These are phyloP conservation scores for Oryzias sinensis DNA, from an alignment of 2,797 vertebrate genomes.

Conservation along the genomic window DNA sequence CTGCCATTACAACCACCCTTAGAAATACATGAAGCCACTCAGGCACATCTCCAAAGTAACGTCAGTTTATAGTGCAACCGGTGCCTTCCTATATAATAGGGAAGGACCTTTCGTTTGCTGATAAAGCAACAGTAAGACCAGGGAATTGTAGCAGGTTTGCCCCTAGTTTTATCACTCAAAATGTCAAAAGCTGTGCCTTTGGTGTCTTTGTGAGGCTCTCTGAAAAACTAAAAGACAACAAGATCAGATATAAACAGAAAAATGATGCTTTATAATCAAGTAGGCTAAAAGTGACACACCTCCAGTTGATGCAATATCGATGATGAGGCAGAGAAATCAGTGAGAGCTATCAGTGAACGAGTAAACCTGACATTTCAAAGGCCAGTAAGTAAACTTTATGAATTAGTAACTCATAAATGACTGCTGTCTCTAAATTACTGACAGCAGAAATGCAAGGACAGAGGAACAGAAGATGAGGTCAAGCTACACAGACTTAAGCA, in stretches of 20 bases:
- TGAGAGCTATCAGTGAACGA: background rate
- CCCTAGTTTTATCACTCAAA: conserved; percentile 11
- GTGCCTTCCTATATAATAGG: conserved; percentile 30
- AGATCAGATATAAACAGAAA: conserved; percentile 48
- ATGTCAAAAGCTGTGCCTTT: conserved; percentile 12
- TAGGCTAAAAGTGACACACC: conserved; percentile 37
- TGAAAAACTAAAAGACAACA: conserved; percentile 23
- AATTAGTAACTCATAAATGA: conserved; percentile 12
- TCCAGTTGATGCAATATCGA: conserved; percentile 16
- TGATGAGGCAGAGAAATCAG: conserved; percentile 1
- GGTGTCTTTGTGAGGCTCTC: conserved; percentile 7
- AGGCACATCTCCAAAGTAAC: conserved; percentile 34
- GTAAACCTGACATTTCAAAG: conserved; percentile 14
- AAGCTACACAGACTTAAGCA: background rate
- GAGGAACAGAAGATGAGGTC: conserved; percentile 1
- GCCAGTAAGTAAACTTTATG: conserved; percentile 6
- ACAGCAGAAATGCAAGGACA: conserved; percentile 7
- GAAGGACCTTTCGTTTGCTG: conserved; percentile 31
- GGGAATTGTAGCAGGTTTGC: background rate
- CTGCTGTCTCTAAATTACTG: background rate
- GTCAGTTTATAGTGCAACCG: conserved; percentile 26
- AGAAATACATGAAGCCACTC: conserved; percentile 38
- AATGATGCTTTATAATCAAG: conserved; percentile 32
- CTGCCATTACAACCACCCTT: conserved; percentile 42
- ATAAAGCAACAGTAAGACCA: conserved; percentile 1